Base-by-base conservation (phyloP, 2,888 invertebrate genomes). In the Cryptus armator region DNA sequence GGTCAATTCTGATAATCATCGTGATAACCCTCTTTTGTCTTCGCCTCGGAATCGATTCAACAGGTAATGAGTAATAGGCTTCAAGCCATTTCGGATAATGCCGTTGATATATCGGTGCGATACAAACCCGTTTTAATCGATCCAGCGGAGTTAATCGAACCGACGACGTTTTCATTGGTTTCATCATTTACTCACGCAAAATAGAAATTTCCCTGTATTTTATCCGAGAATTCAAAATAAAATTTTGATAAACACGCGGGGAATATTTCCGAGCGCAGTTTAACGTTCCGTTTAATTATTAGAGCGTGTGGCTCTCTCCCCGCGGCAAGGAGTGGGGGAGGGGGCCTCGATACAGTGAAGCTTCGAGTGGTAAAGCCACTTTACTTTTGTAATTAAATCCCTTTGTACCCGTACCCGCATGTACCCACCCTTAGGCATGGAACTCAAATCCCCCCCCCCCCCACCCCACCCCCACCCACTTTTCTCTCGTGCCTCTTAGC, bases 381-480 rank as follows among this genome's bases (percentile, higher is more conserved):
- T 37, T 80, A 84, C 77, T 84, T 70, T 80, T 81, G 76, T 85
- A 84, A 86, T 86, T 86, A 85, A 86, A 86, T 85, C 66, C 83
- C 85, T 86, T 86, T 86, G 85, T 86, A 76, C 70, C 37, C 10
- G 37, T 64, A 59, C 76, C 24, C 44, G 48, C 37, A 53, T 68
- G 67, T 37, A 44, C 32, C 12, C 7, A 64, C 16, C 68, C 43
- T 79, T 44, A 48, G 59, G 64, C 59, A 70, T 53, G 16, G 16
- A 24, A 62, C 16, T 29, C 43, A 48, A 67, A 70, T 43, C 37
- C 56, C 12, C n/a, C 6, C n/a, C 1, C 0, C 3, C 48, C 12
- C 48, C 48, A 0, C 24, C 2, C 24, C 24, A 2, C 24, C 24
- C 0, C 48, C 37, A 1, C 3, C 9, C 9, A 0, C 5, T 9